phyloP scores from a whole-genome alignment of 2,888 invertebrate species.

The Drosophila atripex region DNA sequence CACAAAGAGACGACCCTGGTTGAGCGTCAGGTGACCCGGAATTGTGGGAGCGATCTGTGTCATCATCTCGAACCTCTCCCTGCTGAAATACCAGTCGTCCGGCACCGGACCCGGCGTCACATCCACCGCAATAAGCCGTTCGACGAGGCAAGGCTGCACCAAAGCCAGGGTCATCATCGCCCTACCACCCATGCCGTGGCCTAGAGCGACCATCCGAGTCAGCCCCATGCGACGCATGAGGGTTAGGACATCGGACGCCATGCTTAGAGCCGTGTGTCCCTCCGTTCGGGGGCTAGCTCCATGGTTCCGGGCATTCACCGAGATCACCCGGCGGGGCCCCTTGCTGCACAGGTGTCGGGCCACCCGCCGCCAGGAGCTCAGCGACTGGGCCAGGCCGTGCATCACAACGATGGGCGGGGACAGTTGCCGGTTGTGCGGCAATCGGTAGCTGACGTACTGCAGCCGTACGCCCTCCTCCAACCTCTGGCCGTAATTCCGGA shows the following conservation, averaged over 20 bases:
- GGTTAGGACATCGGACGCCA: constrained; percentile 42
- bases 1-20: constrained; percentile 22
- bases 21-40: constrained; percentile 17
- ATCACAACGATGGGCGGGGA: constrained; percentile 44
- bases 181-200: constrained; percentile 47
- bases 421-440: constrained; percentile 24
- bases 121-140: constrained; percentile 46
- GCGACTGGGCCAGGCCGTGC: constrained; percentile 37
- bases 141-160: constrained; percentile 41
- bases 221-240: constrained; percentile 25
- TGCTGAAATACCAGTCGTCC: neutral
- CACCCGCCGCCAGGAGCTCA: constrained; percentile 34
- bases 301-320: constrained; percentile 50
- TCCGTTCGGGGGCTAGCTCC: constrained; percentile 35
- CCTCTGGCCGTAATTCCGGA: neutral
- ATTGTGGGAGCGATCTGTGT: constrained; percentile 9
- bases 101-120: constrained; percentile 42
- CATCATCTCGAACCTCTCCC: constrained; percentile 39
- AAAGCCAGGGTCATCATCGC: constrained; percentile 53
- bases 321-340: constrained; percentile 37
- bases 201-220: constrained; percentile 42
- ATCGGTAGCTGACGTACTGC: constrained; percentile 29
- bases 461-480: constrained; percentile 20
- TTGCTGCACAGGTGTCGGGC: constrained; percentile 19
- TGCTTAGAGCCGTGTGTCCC: constrained; percentile 13